phyloP scores from a whole-genome alignment of 2,888 invertebrate genomes.

The Drosophila leonis region DNA sequence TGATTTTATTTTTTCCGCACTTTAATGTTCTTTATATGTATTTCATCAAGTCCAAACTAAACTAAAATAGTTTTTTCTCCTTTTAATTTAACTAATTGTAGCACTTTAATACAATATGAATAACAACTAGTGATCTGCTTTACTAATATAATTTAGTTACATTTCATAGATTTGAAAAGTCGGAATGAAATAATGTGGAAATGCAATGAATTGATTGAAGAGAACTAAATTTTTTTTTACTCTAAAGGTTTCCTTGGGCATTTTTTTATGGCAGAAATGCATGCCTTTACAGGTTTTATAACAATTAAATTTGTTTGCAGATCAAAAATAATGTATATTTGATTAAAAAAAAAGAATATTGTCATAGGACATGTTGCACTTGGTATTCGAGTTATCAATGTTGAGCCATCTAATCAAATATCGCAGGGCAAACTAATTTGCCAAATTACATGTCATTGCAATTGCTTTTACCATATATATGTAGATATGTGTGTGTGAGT shows the following conservation, averaged over 20 bases:
- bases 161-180: too few relatives aligned
- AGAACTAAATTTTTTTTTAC: neutral
- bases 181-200: too few relatives aligned
- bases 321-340: neutral
- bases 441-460: slow-evolving; percentile 54
- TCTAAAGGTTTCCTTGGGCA: neutral
- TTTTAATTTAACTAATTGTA: too few relatives aligned
- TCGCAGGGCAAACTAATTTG: slow-evolving; percentile 59
- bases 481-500: neutral
- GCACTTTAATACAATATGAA: too few relatives aligned
- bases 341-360: neutral
- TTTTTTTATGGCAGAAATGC: neutral
- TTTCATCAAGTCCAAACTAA: too few relatives aligned
- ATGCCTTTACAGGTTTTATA: neutral
- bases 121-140: too few relatives aligned
- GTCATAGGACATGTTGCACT: neutral
- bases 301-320: neutral
- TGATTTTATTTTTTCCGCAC: too few relatives aligned
- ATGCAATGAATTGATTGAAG: neutral
- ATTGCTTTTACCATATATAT: slow-evolving; percentile 20
- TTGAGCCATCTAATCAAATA: slow-evolving; percentile 16
- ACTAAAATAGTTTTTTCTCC: too few relatives aligned
- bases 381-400: slow-evolving; percentile 22
- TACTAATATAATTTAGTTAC: too few relatives aligned
- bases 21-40: too few relatives aligned